Conservation (phyloP, 1,140 invertebrate species). For the Drosophila jambulina region DNA sequence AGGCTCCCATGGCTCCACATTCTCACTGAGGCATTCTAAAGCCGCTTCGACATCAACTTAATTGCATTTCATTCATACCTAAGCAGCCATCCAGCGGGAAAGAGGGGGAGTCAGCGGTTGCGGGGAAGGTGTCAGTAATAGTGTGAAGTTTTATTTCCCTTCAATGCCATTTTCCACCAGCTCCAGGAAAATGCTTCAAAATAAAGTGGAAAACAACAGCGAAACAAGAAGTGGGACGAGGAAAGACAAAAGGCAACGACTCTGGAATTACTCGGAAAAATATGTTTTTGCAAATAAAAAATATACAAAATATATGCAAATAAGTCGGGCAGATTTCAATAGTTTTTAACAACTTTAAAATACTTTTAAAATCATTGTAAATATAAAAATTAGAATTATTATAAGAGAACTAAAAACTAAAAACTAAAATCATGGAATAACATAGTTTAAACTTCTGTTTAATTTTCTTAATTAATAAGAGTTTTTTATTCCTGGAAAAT, state of each 20-base stretch:
- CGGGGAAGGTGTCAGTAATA: constrained; percentile 34
- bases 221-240: constrained; percentile 5
- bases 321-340: neutral
- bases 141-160: constrained; percentile 80
- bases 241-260: constrained; percentile 1
- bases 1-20: neutral
- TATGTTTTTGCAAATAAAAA: neutral
- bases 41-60: constrained; percentile 75
- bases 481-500: too few species aligned
- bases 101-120: neutral
- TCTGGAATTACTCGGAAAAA: neutral
- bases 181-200: constrained; percentile 45
- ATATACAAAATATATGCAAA: neutral
- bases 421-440: neutral
- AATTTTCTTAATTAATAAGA: too few species aligned
- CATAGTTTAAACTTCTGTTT: neutral
- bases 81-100: constrained; percentile 45
- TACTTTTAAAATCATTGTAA: neutral
- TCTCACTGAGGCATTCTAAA: constrained; percentile 50
- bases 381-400: neutral
- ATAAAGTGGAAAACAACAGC: constrained; percentile 34
- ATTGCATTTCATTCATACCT: constrained; percentile 82
- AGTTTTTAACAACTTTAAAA: neutral
- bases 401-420: neutral
- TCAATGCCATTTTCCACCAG: constrained; percentile 47